phyloP scores from a whole-genome alignment of 2,797 vertebrate genomes.

The Vespertilio murinus region DNA sequence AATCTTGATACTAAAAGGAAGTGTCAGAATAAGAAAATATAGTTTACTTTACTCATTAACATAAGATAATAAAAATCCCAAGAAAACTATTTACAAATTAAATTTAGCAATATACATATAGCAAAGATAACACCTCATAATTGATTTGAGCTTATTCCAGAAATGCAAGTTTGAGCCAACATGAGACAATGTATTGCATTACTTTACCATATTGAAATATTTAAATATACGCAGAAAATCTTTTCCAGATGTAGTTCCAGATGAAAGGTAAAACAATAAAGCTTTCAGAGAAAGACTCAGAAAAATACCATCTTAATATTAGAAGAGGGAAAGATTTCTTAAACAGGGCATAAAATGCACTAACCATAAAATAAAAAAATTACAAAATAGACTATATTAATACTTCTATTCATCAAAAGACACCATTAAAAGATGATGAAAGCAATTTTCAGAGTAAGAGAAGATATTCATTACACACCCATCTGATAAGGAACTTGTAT shows the following conservation, averaged over 20 bases:
- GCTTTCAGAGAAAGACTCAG: neutral
- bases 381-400: neutral
- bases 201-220: neutral
- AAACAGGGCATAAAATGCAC: neutral
- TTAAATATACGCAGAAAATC: neutral
- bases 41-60: neutral
- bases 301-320: neutral
- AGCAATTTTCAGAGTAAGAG: neutral
- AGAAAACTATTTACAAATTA: neutral
- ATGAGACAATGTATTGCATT: neutral
- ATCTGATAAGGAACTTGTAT: neutral
- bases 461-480: neutral
- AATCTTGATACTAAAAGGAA: neutral
- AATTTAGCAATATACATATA: neutral
- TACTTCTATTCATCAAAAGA: neutral
- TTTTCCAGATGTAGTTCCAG: conserved; percentile 5
- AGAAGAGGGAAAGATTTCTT: neutral
- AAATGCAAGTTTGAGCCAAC: neutral
- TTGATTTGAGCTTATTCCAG: neutral
- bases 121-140: neutral
- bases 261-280: neutral
- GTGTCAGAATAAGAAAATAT: neutral
- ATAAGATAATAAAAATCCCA: neutral
- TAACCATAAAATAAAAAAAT: neutral
- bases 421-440: neutral